Evolutionary conservation across 2,797 vertebrate genomes (phyloP).

Genomic region (Scolopax bukidnonensis): DNA sequence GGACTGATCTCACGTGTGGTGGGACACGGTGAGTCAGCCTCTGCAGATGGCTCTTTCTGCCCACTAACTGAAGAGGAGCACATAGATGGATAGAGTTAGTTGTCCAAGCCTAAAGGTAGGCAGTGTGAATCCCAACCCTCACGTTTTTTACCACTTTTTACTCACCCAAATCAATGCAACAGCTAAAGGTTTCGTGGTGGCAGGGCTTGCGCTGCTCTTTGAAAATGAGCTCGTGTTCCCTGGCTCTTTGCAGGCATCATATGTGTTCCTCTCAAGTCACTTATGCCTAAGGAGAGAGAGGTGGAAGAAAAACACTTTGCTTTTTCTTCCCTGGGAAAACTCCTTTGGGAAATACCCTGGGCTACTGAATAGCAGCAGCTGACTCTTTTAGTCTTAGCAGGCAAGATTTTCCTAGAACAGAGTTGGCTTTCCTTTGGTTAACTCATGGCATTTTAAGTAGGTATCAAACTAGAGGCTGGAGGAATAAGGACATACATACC

Average conservation of each 20-base stretch:
- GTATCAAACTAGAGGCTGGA: background rate
- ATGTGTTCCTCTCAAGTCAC: background rate
- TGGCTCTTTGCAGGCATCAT: background rate
- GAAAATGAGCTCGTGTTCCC: background rate
- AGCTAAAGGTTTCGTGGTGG: background rate
- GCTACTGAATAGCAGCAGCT: background rate
- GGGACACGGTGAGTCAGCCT: background rate
- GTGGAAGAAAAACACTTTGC: background rate
- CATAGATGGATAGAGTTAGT: background rate
- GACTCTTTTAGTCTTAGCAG: background rate
- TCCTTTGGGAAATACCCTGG: background rate
- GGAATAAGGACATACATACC: background rate
- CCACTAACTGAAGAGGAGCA: fast-evolving
- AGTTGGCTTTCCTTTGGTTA: background rate
- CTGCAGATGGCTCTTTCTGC: background rate
- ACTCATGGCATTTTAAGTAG: background rate
- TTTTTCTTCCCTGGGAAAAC: background rate
- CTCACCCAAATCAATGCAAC: background rate
- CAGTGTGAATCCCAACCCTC: background rate
- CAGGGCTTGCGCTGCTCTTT: background rate
- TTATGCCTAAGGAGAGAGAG: background rate
- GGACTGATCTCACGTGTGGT: background rate
- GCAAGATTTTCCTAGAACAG: background rate
- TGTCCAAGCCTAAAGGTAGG: background rate
- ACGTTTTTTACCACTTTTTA: background rate